Base-by-base conservation (phyloP, 2,888 invertebrate genomes). In the Chrysina gloriosa region DNA sequence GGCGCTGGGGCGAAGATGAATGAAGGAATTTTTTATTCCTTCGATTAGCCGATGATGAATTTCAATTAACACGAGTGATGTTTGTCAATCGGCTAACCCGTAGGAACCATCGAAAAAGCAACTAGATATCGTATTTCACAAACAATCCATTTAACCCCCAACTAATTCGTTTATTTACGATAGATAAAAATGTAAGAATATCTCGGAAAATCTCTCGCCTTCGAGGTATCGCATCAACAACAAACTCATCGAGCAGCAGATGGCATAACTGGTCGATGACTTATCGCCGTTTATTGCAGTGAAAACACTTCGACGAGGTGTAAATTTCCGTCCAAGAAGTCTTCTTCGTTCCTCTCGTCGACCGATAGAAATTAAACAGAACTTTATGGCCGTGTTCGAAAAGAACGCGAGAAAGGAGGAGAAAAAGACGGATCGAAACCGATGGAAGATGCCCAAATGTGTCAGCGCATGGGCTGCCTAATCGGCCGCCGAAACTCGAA, bases 191-290 rank as follows among this genome's bases (percentile, higher is more conserved):
- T n/a, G n/a, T n/a, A n/a, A n/a, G n/a, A n/a, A n/a, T 14, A 29
- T 36, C 14, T n/a, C 36, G 11, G 36, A n/a, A 11, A 36, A 36
- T 36, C 36, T 36, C 14, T 36, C 36, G 14, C n/a, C n/a, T n/a
- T n/a, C 36, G 36, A 36, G 36, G 36, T 36, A 36, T 11, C 36
- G 2, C 2, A 36, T 36, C 36, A n/a, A 36, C n/a, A 36, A 36
- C 36, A 5, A 36, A 36, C n/a, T n/a, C 6, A n/a, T 34, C 34
- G 63, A 48, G 67, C 54, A 70, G 69, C 69, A 66, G 63, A 65
- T 66, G 69, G 69, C 69, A 67, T 61, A 71, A 70, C 71, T 72
- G 70, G 72, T 65, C 78, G 69, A 77, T 79, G 81, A 81, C 82
- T 79, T 81, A 76, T 74, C 67, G 50, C 52, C 61, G 48, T 7